These are phyloP conservation scores for Aphodius sticticus DNA, from an alignment of 2,888 invertebrate genomes.

Conservation along the genomic window DNA sequence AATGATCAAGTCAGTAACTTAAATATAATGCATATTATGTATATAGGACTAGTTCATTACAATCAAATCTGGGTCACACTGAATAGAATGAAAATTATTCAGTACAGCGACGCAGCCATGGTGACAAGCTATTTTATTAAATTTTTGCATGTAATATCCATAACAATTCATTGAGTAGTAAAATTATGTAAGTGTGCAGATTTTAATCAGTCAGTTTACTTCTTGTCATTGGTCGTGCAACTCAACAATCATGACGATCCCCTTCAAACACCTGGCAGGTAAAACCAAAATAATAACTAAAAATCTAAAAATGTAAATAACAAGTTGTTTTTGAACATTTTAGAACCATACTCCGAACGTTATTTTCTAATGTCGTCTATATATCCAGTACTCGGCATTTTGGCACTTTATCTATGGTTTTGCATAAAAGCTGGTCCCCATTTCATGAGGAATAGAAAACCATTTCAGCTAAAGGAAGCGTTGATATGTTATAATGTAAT, in stretches of 20 bases:
- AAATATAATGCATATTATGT: too few relatives aligned
- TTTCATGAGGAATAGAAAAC: slow-evolving; percentile 86
- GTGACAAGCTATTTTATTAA: too few relatives aligned
- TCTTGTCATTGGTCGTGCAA: background rate
- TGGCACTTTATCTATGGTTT: slow-evolving; percentile 74
- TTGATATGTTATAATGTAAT: slow-evolving; percentile 84
- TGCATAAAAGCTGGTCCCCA: slow-evolving; percentile 80
- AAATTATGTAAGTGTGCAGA: too few relatives aligned
- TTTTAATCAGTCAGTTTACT: too few relatives aligned
- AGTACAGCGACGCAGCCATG: too few relatives aligned
- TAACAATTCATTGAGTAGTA: too few relatives aligned
- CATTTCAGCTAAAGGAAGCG: slow-evolving; percentile 79
- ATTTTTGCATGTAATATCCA: too few relatives aligned
- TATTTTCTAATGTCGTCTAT: slow-evolving; percentile 81
- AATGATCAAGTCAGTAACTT: too few relatives aligned
- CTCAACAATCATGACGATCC: background rate
- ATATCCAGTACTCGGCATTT: slow-evolving; percentile 70
- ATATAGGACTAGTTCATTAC: too few relatives aligned
- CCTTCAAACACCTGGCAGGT: background rate
- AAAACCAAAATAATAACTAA: background rate
- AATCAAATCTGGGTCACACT: too few relatives aligned
- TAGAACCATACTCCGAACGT: slow-evolving; percentile 73
- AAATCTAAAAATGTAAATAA: background rate
- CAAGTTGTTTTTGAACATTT: slow-evolving; percentile 44
- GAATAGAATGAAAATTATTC: too few relatives aligned